These are phyloP conservation scores for Leptopilina clavipes DNA, from an alignment of 1,140 invertebrate genomes.

Conservation along the genomic window DNA sequence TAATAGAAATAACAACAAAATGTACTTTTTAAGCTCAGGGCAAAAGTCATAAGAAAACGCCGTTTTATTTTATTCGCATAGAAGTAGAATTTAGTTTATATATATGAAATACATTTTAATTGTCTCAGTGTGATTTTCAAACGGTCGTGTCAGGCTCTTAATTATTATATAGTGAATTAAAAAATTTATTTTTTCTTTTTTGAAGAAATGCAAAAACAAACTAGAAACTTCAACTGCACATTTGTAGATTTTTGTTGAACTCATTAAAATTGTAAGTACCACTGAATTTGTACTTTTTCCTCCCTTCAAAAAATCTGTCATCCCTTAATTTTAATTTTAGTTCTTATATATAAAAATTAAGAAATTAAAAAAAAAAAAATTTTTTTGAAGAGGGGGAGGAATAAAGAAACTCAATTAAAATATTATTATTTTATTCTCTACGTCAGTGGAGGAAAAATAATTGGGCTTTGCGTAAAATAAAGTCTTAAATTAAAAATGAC, in stretches of 20 bases:
- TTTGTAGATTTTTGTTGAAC: slow-evolving; percentile 60
- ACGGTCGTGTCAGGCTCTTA: slow-evolving; percentile 46
- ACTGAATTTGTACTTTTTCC: slow-evolving; percentile 10
- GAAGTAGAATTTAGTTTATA: neutral
- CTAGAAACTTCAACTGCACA: slow-evolving; percentile 49
- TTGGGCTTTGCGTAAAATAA: too few species aligned
- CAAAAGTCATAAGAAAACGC: slow-evolving; percentile 36
- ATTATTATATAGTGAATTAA: slow-evolving; percentile 51
- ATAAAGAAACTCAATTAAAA: too few species aligned
- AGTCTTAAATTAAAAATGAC: too few species aligned
- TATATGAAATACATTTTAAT: slow-evolving; percentile 42
- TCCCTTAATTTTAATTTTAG: too few species aligned
- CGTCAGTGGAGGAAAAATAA: too few species aligned
- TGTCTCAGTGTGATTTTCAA: slow-evolving; percentile 47
- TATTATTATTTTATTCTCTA: too few species aligned
- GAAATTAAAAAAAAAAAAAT: too few species aligned
- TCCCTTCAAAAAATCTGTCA: too few species aligned
- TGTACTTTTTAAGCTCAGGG: slow-evolving; percentile 33
- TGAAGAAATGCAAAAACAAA: slow-evolving; percentile 48
- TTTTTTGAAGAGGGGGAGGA: too few species aligned
- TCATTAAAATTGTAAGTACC: slow-evolving; percentile 48
- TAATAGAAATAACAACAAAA: neutral
- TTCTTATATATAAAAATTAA: too few species aligned
- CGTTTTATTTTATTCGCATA: slow-evolving; percentile 32
- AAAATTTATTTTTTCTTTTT: slow-evolving; percentile 57